A percentile compares a stretch with the other conserved stretches of the same genome.
phyloP scores from a whole-genome alignment of 2,797 vertebrate species.

The Pampus argenteus region DNA sequence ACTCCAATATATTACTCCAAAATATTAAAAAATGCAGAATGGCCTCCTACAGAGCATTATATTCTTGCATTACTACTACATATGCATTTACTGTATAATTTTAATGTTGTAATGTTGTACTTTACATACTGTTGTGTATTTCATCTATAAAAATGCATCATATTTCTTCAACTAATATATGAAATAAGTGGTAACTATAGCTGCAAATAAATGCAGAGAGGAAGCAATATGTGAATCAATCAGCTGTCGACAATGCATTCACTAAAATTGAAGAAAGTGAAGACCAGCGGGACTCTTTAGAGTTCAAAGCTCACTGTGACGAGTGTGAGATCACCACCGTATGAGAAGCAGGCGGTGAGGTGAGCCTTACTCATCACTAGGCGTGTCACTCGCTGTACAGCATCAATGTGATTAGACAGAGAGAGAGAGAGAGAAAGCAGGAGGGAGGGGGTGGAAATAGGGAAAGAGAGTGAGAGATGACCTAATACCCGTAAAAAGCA shows the following conservation, averaged over 20 bases:
- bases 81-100: not conserved
- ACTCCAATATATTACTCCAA: not conserved
- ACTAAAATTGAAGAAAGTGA: conserved; percentile 19
- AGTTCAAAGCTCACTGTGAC: conserved; percentile 40
- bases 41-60: not conserved
- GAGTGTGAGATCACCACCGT: conserved; percentile 65
- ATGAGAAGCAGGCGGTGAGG: conserved; percentile 67
- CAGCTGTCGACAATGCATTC: not conserved
- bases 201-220: no score
- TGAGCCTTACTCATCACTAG: conserved; percentile 77
- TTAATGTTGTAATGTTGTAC: not conserved
- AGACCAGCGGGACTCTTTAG: not conserved
- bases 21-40: conserved; percentile 2
- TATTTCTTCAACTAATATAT: not conserved
- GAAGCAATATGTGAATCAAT: conserved; percentile 8
- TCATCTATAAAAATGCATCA: not conserved
- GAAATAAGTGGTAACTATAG: not conserved
- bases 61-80: not conserved
- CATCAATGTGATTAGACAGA: conserved; percentile 74
- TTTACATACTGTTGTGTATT: not conserved
- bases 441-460: conserved; percentile 24
- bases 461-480: conserved; percentile 73
- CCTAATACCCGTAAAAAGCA: conserved; percentile 85
- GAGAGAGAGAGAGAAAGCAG: no score
- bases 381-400: conserved; percentile 73